Evolutionary conservation across 2,888 invertebrate species (phyloP).

Genomic region (Chaetogeoica ovagalla): DNA sequence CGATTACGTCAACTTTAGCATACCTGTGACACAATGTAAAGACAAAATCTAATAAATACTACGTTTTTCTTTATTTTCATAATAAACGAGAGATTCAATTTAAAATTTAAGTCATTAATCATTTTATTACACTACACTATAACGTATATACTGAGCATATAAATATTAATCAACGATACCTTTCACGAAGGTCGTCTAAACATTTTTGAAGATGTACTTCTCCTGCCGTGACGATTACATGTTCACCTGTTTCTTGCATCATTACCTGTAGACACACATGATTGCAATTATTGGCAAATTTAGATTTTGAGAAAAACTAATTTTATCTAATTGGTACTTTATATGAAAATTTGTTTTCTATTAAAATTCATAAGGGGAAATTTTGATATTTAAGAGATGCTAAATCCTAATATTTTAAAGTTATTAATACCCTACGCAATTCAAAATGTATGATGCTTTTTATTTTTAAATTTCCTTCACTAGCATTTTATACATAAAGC

Average conservation of each 20-base stretch:
- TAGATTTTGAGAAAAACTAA: background rate
- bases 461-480: no score
- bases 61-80: background rate
- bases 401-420: background rate
- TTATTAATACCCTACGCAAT: no score
- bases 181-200: conserved; percentile 81
- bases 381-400: background rate
- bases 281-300: conserved; percentile 59
- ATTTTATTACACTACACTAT: no score
- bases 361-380: background rate
- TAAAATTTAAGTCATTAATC: conserved; percentile 64
- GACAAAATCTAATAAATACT: background rate
- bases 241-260: conserved; percentile 92
- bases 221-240: conserved; percentile 91
- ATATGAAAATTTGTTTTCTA: no score
- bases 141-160: no score
- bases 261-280: conserved; percentile 87
- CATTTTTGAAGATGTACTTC: conserved; percentile 97
- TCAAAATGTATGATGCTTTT: no score
- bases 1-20: conserved; percentile 83
- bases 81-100: background rate
- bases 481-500: no score
- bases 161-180: conserved; percentile 69
- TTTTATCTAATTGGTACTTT: background rate
- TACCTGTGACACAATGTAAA: conserved; percentile 82